phyloP scores from a whole-genome alignment of 2,797 vertebrate species.

The Cynopterus sphinx region DNA sequence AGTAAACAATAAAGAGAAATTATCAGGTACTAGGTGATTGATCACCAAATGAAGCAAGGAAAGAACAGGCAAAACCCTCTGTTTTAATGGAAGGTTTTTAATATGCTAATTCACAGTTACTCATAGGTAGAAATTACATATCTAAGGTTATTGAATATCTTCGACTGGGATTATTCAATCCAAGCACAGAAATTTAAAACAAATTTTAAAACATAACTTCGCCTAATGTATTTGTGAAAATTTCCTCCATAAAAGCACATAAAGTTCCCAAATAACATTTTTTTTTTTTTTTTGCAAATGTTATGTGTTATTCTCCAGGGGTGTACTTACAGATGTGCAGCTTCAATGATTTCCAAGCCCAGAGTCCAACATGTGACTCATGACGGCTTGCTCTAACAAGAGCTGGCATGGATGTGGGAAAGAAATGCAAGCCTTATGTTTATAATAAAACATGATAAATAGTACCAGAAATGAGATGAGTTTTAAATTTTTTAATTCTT shows the following conservation, averaged over 20 bases:
- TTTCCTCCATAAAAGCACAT: not conserved
- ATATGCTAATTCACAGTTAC: not conserved
- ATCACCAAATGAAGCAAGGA: not conserved
- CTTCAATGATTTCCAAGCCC: not conserved
- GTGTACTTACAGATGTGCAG: not conserved
- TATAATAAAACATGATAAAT: not conserved
- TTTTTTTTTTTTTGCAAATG: not conserved
- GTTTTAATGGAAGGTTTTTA: not conserved
- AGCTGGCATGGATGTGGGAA: not conserved
- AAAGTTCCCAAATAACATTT: not conserved
- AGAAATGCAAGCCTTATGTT: not conserved
- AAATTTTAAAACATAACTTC: not conserved
- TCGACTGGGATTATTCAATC: not conserved
- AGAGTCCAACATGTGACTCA: not conserved
- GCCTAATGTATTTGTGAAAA: not conserved
- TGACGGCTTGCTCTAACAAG: not conserved
- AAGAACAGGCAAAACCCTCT: not conserved
- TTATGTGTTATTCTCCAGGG: not conserved
- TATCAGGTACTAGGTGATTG: not conserved
- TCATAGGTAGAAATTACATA: not conserved
- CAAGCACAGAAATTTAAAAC: not conserved
- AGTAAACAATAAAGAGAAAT: not conserved
- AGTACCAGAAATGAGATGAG: not conserved
- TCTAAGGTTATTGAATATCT: not conserved
- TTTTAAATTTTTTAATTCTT: not conserved